Percentiles rank a stretch among this genome's conserved stretches.
Evolutionary conservation across 2,113 vertebrate genomes (phyloP).

Genomic region (Hucho hucho): DNA sequence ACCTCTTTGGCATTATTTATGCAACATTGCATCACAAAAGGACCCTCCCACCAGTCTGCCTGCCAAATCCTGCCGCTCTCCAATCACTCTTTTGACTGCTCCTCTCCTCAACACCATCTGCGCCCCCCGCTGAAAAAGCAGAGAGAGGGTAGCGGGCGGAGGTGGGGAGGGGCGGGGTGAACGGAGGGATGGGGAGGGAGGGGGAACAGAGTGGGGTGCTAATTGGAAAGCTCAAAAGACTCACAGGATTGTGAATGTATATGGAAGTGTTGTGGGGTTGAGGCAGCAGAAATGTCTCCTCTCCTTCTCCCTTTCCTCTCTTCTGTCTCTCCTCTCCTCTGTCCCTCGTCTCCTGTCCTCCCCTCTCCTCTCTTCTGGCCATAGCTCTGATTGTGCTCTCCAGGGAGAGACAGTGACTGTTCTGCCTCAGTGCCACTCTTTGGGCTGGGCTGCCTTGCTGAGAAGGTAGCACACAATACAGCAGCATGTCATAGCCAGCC

Average conservation of each 20-base stretch:
- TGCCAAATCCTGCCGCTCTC: constrained; percentile 72
- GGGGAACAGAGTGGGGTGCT: background rate
- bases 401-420: constrained; percentile 23
- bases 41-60: constrained; percentile 79
- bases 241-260: too few species aligned
- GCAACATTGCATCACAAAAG: constrained; percentile 89
- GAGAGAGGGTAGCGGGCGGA: constrained; percentile 5
- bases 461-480: constrained; percentile 6
- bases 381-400: background rate
- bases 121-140: constrained; percentile 20
- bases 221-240: background rate
- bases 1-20: constrained; percentile 86
- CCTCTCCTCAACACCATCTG: constrained; percentile 57
- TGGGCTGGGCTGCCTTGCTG: constrained; percentile 20
- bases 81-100: constrained; percentile 42
- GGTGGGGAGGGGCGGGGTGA: background rate
- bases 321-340: background rate
- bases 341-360: background rate
- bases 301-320: too few species aligned
- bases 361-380: background rate
- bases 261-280: too few species aligned
- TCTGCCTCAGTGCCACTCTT: constrained; percentile 35
- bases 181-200: background rate
- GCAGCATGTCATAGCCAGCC: constrained; percentile 1
- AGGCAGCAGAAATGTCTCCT: background rate